Conservation (phyloP, 2,113 vertebrate genomes). For the Laticauda laticaudata region DNA sequence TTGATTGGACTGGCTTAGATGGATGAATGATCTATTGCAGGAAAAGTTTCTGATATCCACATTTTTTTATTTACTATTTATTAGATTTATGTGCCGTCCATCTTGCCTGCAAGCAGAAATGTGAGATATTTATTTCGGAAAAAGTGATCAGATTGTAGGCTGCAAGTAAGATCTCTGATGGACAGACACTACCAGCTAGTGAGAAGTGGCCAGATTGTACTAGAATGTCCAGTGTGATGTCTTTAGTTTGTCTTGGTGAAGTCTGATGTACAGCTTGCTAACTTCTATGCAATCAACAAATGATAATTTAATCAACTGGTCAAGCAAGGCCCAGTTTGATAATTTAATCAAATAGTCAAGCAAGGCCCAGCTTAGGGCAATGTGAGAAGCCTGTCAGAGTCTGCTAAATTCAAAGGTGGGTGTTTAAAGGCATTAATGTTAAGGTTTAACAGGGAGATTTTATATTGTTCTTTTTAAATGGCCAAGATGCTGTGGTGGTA, state of each 20-base stretch:
- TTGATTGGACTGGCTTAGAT: background rate
- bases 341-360: background rate
- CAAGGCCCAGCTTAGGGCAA: background rate
- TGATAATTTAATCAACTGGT: background rate
- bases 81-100: background rate
- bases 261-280: background rate
- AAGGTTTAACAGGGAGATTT: background rate
- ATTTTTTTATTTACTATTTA: background rate
- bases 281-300: background rate
- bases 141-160: background rate
- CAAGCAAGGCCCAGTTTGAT: background rate
- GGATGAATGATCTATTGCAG: background rate
- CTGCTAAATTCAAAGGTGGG: background rate
- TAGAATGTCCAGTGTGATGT: background rate
- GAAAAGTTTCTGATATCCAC: background rate
- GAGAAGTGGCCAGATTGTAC: background rate
- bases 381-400: background rate
- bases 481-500: background rate
- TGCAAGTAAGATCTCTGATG: background rate
- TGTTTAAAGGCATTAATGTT: background rate
- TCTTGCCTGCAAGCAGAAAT: background rate
- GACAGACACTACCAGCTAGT: background rate
- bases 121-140: background rate
- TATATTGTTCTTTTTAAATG: background rate
- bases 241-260: background rate